Base-by-base conservation (phyloP, 2,888 invertebrate genomes). In the Platypus cylindrus region DNA sequence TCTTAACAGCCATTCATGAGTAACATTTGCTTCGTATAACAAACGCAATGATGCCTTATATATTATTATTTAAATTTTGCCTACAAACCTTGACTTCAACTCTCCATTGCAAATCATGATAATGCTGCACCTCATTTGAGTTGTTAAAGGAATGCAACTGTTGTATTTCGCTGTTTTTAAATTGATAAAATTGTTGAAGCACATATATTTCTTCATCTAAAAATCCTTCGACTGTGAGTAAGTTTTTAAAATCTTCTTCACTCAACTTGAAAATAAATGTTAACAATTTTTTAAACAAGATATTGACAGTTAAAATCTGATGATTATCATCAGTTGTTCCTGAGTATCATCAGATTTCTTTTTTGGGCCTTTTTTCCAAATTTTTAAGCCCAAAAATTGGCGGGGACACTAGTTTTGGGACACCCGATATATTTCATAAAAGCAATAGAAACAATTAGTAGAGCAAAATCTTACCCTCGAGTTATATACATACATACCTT, bases 91-190 rank as follows among this genome's bases (percentile, higher is more conserved):
- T 70, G 3, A 70, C 68, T 61, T 78, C 76, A 45, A 77, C 66
- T 43, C 78, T 63, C 78, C 78, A 78, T 44, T 75, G 70, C 34
- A 78, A 56, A 50, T 76, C 67, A 31, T 71, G 56, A 49, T 67
- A 73, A 46, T 65, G 63, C 4, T 64, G 60, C 43, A 65, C 59
- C 41, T 59, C 58, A 12, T 15, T 15, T 13, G 23, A 9, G 8
- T 63, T 52, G 24, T 58, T 54, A 30, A 71, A 58, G 42, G 66
- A 58, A 11, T 39, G 31, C 16, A 47, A 28, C 35, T 65, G 58
- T 9, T 62, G 60, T 17, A 78, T 54, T 40, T 75, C 73, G 11
- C 50, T 45, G 49, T 68, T 69, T 50, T 72, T 75, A 2, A 65
- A 61, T 30, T 60, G 56, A 50, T 75, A 75, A 30, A 78, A 64